Conservation (phyloP, 2,888 invertebrate species). For the Drosophila quinaria region DNA sequence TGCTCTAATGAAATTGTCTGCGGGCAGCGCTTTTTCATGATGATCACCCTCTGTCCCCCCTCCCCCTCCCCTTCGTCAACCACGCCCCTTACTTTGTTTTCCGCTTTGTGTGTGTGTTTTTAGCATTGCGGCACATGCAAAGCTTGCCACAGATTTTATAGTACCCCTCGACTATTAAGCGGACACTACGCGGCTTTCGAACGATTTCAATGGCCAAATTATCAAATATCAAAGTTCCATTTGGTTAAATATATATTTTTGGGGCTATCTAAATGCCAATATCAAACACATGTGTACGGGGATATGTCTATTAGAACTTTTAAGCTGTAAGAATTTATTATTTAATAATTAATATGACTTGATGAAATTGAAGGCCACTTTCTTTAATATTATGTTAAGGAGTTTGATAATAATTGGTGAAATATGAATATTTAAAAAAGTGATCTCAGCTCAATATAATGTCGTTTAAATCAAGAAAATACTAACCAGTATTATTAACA, state of each 20-base stretch:
- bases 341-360: neutral
- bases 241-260: constrained; percentile 7
- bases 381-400: too few relatives aligned
- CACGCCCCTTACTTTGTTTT: constrained; percentile 28
- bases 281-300: neutral
- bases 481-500: too few relatives aligned
- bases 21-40: constrained; percentile 58
- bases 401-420: too few relatives aligned
- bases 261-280: constrained; percentile 1
- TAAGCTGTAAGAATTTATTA: neutral
- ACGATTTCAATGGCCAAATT: constrained; percentile 22
- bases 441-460: too few relatives aligned
- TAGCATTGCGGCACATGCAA: constrained; percentile 55
- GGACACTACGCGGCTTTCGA: constrained; percentile 22
- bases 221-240: constrained; percentile 39
- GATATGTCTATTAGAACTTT: neutral
- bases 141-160: constrained; percentile 66
- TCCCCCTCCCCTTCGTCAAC: neutral
- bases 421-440: too few relatives aligned
- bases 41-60: constrained; percentile 2
- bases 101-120: constrained; percentile 39
- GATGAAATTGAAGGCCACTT: too few relatives aligned
- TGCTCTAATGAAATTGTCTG: constrained; percentile 79
- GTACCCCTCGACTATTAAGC: constrained; percentile 43
- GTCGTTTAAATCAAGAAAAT: too few relatives aligned